Percentiles rank a stretch among this genome's conserved stretches.
Evolutionary conservation across 2,888 invertebrate species (phyloP).

Genomic region (Yponomeuta malinellus): DNA sequence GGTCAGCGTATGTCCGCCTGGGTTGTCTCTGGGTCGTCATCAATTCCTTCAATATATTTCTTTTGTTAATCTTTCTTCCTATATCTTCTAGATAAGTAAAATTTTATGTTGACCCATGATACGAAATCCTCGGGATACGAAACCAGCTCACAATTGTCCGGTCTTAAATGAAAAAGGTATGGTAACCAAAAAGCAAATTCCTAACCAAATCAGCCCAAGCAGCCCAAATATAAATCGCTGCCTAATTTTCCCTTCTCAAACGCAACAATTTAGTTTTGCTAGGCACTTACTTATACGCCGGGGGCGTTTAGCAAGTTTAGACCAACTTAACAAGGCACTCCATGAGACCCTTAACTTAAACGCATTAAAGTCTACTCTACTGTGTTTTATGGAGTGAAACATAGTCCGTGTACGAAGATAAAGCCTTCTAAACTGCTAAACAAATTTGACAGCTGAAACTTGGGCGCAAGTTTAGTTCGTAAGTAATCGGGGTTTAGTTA

Average conservation of each 20-base stretch:
- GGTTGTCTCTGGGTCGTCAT: no score
- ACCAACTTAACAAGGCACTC: not conserved
- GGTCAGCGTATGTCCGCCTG: no score
- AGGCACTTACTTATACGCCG: conserved; percentile 69
- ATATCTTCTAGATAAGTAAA: no score
- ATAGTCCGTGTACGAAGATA: conserved; percentile 50
- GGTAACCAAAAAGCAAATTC: not conserved
- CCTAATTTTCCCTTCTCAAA: conserved; percentile 72
- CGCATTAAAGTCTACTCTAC: not conserved
- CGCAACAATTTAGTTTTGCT: conserved; percentile 69
- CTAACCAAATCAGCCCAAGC: conserved; percentile 9
- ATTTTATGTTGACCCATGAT: no score
- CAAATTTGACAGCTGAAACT: conserved; percentile 75
- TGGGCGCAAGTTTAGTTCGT: conserved; percentile 53
- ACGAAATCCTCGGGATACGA: no score
- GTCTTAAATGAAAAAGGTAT: no score
- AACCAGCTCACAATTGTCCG: no score
- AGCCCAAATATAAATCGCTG: conserved; percentile 53
- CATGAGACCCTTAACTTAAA: not conserved
- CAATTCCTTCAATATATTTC: no score
- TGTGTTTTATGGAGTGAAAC: not conserved
- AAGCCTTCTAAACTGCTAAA: conserved; percentile 69
- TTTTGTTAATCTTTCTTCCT: no score
- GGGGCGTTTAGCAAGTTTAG: conserved; percentile 34
- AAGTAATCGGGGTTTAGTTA: conserved; percentile 65